These are phyloP conservation scores for Deilephila elpenor DNA, from an alignment of 2,888 invertebrate species.

Conservation along the genomic window DNA sequence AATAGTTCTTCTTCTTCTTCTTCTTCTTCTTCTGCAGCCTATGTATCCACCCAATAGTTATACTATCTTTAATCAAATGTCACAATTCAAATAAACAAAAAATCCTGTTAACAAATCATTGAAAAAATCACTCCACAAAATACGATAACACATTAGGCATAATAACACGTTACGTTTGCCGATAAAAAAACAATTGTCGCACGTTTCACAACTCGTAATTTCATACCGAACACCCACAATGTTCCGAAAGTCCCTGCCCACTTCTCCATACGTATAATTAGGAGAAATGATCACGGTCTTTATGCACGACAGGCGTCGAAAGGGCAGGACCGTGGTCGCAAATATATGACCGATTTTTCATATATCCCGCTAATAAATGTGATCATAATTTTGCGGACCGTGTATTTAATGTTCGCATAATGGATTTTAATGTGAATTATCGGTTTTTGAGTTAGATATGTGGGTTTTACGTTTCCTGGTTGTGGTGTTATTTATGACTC, in stretches of 20 bases:
- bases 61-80: too few relatives aligned
- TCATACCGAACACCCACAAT: conserved; percentile 82
- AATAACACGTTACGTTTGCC: conserved; percentile 61
- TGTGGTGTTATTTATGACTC: neutral
- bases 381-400: conserved; percentile 69
- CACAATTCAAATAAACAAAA: neutral
- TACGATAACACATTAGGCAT: conserved; percentile 54
- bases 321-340: conserved; percentile 72
- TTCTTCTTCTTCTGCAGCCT: too few relatives aligned
- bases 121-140: conserved; percentile 47
- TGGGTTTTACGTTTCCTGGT: conserved; percentile 2
- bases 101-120: conserved; percentile 31
- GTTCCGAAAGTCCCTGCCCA: conserved; percentile 68
- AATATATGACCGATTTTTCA: conserved; percentile 77
- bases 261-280: conserved; percentile 77
- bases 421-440: conserved; percentile 73
- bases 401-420: conserved; percentile 68
- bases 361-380: conserved; percentile 73
- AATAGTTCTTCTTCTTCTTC: too few relatives aligned
- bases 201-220: conserved; percentile 79
- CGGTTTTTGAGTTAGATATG: conserved; percentile 34
- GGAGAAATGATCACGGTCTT: conserved; percentile 78
- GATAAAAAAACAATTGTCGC: conserved; percentile 67
- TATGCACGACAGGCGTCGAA: conserved; percentile 82
- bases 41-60: too few relatives aligned